These are phyloP conservation scores for Sus cebifrons DNA, from an alignment of 2,797 vertebrate species.

Conservation along the genomic window DNA sequence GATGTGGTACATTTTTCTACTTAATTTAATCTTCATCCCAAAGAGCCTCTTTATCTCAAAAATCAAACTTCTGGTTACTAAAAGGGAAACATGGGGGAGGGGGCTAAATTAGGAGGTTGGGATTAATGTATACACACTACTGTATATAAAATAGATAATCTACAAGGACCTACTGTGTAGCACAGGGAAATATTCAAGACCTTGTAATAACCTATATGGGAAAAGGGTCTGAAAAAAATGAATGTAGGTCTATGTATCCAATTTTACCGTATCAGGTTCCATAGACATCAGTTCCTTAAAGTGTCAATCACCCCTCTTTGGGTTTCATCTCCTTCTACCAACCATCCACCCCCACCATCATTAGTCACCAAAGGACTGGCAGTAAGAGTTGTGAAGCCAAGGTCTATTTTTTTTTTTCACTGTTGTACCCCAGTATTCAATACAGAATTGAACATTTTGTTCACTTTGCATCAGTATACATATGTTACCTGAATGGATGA, in stretches of 20 bases:
- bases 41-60: neutral
- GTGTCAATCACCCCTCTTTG: neutral
- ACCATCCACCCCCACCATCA: neutral
- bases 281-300: neutral
- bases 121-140: too few relatives aligned
- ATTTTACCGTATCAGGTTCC: neutral
- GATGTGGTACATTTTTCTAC: neutral
- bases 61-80: too few relatives aligned
- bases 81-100: too few relatives aligned
- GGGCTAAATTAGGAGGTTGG: too few relatives aligned
- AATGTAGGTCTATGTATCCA: neutral
- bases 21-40: conserved; percentile 36
- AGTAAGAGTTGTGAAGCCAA: neutral
- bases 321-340: conserved; percentile 7
- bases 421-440: neutral
- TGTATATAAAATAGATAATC: too few relatives aligned
- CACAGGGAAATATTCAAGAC: too few relatives aligned
- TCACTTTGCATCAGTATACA: neutral
- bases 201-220: too few relatives aligned
- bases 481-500: neutral
- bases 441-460: conserved; percentile 14
- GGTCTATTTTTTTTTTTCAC: neutral
- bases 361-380: neutral
- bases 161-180: too few relatives aligned
- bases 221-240: too few relatives aligned